Base-by-base conservation (phyloP, 2,888 invertebrate genomes). In the Autographa gamma region DNA sequence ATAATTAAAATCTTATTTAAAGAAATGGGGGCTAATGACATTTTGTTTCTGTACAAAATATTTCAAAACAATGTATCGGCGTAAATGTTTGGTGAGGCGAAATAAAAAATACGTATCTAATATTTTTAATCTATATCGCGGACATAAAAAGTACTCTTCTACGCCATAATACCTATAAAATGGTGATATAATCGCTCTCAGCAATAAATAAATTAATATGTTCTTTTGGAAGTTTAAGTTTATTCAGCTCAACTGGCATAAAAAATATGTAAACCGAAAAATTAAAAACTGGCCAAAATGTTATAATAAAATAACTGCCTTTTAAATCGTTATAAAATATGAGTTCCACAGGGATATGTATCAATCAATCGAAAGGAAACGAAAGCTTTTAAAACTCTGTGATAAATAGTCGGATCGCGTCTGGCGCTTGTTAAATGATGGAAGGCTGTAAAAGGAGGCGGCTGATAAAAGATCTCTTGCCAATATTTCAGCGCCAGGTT, bases 341-440 rank as follows among this genome's bases (percentile, higher is more conserved):
- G 32, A 54, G 60, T 58, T 64, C 52, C 58, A 0, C 48, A 65
- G 63, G 66, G 38, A 31, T 54, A 58, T 31, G 6, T 67, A 82
- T 82, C 82, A 73, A 82, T 82, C 81, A 82, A 62, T 16, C 25
- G 62, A 71, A 71, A 71, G 60, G 31, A 60, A 73, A 58, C 63
- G 16, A 19, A 58, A 41, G 74, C 66, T 71, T 75, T 80, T 63
- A 76, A 71, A 81, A 80, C 60, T 81, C 79, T 77, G 31, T 80
- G 77, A 76, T 79, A 76, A 80, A 82, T 81, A 66, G 60, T 66
- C 19, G 63, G 58, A 71, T 69, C 77, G 58, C 70, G 65, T 64
- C 73, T 75, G 74, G 63, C 63, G 68, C 73, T 79, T 75, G 63
- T 75, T 72, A 61, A 71, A 69, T 60, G 65, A 71, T 74, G 60